phyloP scores from a whole-genome alignment of 2,113 vertebrate genomes.

The Calypte anna region DNA sequence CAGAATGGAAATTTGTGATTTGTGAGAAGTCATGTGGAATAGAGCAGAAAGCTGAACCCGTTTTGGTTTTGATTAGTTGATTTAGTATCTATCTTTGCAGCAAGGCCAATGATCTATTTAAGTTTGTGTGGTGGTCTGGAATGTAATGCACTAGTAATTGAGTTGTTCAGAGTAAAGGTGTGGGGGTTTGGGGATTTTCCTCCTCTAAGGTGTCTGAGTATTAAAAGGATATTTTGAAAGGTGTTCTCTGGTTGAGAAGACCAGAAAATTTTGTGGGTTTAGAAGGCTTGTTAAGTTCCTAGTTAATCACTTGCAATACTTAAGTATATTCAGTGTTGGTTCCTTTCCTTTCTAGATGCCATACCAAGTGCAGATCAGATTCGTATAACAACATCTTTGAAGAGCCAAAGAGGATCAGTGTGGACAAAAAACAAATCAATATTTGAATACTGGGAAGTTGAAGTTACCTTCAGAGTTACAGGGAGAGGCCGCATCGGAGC shows the following conservation, averaged over 20 bases:
- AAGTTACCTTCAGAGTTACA: constrained; percentile 94
- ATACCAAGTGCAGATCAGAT: constrained; percentile 95
- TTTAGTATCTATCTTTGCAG: neutral
- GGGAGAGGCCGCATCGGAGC: constrained; percentile 94
- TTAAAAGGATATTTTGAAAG: neutral
- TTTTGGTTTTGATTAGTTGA: too few species aligned
- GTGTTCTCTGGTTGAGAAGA: neutral
- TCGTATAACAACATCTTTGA: constrained; percentile 92
- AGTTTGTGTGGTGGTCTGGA: accelerated
- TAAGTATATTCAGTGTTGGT: neutral
- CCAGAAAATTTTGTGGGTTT: neutral
- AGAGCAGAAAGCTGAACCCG: neutral
- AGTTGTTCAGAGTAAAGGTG: neutral
- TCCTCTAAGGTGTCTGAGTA: neutral
- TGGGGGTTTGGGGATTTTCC: too few species aligned
- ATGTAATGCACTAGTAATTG: neutral
- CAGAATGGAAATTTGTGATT: neutral
- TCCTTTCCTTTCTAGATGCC: constrained; percentile 82
- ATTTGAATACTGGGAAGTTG: constrained; percentile 91
- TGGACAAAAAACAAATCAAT: constrained; percentile 89
- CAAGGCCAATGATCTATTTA: neutral
- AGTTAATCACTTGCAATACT: neutral
- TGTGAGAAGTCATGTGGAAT: neutral
- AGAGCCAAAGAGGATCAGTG: constrained; percentile 91
- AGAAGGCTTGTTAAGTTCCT: neutral